Evolutionary conservation across 1,140 invertebrate species (phyloP).

Genomic region (Parasteatoda tepidariorum): DNA sequence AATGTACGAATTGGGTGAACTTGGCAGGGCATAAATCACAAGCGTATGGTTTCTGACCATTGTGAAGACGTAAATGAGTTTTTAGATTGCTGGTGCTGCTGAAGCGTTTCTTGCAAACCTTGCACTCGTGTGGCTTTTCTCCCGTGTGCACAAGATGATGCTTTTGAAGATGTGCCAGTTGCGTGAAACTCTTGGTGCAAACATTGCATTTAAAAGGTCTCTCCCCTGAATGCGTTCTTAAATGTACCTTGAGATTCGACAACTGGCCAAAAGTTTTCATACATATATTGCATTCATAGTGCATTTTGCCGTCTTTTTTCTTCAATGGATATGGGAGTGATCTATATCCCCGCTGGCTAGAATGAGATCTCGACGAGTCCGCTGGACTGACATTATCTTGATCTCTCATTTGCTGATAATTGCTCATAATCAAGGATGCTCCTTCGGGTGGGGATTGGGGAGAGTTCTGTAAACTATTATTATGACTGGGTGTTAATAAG

Average conservation of each 20-base stretch:
- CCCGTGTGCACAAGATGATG: constrained; percentile 98
- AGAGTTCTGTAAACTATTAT: constrained; percentile 29
- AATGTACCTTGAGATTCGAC: constrained; percentile 97
- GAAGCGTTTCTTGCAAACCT: constrained; percentile 97
- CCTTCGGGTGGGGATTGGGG: constrained; percentile 30
- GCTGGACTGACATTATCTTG: constrained; percentile 1
- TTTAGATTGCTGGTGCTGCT: constrained; percentile 98
- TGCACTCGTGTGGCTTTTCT: constrained; percentile 97
- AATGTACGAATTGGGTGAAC: constrained; percentile 99
- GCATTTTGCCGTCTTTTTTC: constrained; percentile 98
- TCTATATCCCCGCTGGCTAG: constrained; percentile 83
- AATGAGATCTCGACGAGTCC: constrained; percentile 8
- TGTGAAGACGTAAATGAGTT: constrained; percentile 95
- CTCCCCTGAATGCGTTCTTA: constrained; percentile 97
- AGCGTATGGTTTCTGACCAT: constrained; percentile 84
- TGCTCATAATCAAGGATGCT: neutral
- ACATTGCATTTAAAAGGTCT: constrained; percentile 94
- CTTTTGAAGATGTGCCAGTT: constrained; percentile 96
- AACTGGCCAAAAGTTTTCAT: constrained; percentile 98
- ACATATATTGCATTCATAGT: constrained; percentile 99
- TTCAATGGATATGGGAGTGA: constrained; percentile 94
- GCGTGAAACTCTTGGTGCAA: constrained; percentile 96
- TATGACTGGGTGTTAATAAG: constrained; percentile 26
- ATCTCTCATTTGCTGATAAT: constrained; percentile 24
- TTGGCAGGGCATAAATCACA: constrained; percentile 96